Conservation (phyloP, 1,140 invertebrate genomes). For the Protaetia brevitarsis region DNA sequence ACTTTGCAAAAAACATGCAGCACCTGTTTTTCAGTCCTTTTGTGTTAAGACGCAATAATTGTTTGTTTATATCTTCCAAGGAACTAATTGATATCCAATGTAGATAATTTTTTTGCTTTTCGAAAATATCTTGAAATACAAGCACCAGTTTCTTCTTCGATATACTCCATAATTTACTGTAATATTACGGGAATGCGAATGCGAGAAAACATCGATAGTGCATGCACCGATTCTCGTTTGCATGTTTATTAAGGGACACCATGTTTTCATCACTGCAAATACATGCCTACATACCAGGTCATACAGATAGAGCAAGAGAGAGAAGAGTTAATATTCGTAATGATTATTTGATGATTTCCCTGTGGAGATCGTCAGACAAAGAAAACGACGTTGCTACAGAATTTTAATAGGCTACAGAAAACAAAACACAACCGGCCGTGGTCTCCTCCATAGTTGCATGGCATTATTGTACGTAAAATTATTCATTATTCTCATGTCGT, state of each 20-base stretch:
- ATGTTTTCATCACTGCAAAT: not conserved
- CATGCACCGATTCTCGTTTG: not conserved
- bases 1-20: too few relatives aligned
- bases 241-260: not conserved
- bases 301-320: not conserved
- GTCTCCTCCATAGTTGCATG: not conserved
- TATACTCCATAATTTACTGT: too few relatives aligned
- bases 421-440: not conserved
- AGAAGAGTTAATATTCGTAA: too few relatives aligned
- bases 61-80: too few relatives aligned
- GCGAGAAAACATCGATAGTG: not conserved
- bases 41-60: too few relatives aligned
- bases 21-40: too few relatives aligned
- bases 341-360: conserved; percentile 18
- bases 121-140: too few relatives aligned
- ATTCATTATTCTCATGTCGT: conserved; percentile 1
- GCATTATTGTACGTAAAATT: conserved; percentile 3
- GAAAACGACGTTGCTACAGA: conserved; percentile 1
- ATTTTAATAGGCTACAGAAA: not conserved
- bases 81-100: too few relatives aligned
- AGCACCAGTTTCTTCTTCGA: too few relatives aligned
- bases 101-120: too few relatives aligned
- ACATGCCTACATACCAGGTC: not conserved
- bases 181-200: not conserved
- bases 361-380: conserved; percentile 11